Base-by-base conservation (phyloP, 2,888 invertebrate species). In the Lamellibrachia columna region DNA sequence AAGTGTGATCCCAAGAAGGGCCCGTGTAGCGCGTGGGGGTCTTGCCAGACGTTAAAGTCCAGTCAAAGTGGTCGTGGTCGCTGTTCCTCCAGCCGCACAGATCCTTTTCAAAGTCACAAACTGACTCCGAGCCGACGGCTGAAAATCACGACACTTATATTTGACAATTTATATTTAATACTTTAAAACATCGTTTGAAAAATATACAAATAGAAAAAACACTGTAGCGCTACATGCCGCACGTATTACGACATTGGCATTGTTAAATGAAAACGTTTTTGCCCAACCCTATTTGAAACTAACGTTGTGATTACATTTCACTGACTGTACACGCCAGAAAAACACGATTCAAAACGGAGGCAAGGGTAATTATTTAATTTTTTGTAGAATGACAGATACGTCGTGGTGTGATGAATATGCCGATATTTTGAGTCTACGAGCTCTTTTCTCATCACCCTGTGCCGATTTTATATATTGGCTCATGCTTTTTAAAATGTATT, bases 71-170 rank as follows among this genome's bases (percentile, higher is more conserved):
- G 92, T 95, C 95, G 8, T 93, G 93, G 15, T 93, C 92, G n/a
- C 93, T 94, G 91, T 95, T 95, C 90, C 92, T 94, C 95, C 95
- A 95, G 2, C 95, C 95, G 93, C 95, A 95, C 11, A 95, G 91
- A n/a, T 93, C 94, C n/a, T 93, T 91, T 92, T 95, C 95, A 93
- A 95, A 95, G 93, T 95, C 94, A 93, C 95, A 95, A 9, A 90
- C 92, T 1, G 93, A 52, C n/a, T 91, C 40, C 40, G 93, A 11
- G 92, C 75, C 22, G 93, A 93, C n/a, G 52, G 93, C 94, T 93
- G 40, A 93, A 91, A 60, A 22, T 53, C 91, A 52, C 58, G 75
- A 90, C 8, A 92, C 52, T 90, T 60, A 58, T 9, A 92, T 90
- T 11, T 53, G 53, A 8, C 40, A 40, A 40, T 40, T 40, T 40